Evolutionary conservation across 2,797 vertebrate genomes (phyloP), one percentile per base, ranked within the genome.

Genomic region (Parauchenoglanis punctatus): DNA sequence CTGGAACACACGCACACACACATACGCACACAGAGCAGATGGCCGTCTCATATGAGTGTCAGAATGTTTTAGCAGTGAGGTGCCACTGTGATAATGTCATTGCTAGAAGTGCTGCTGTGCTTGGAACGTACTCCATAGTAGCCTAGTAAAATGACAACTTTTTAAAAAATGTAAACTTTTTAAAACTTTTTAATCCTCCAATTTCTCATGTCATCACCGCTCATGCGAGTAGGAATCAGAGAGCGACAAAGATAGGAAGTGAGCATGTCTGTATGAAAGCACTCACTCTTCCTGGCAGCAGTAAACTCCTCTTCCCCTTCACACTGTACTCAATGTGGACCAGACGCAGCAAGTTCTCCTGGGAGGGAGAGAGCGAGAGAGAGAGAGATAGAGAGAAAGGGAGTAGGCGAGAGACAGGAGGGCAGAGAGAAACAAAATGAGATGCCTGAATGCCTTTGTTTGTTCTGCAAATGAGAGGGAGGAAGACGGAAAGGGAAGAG

Each of bases 321-420:
- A 99, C 94, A 0, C 97, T 99, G 95, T 98, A 96, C 90, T 99
- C 97, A 12, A 99, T 98, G 92, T 99, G 97, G 90, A 99, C 97
- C 94, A 99, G 94, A 88, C 98, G 97, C 94, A 99, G 96, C 91
- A 99, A 87, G 91, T 98, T 99, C 94, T 99, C 98, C 98, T 99
- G 85, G 4, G 87, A 73, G 65, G 87, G 76, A 46, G 46, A 49
- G 56, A 73, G 73, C 87, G 89, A 90, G 65, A 87, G 81, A 92
- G 88, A 63, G 56, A 15, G 40, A 25, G 49, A 84, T 81, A 44
- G 23, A 23, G 10, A 20, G 85, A 82, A 86, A 89, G 81, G 90
- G 84, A 82, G 87, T 88, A 31, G 52, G 86, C 91, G 83, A 70
- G 4, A 40, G 61, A 75, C 49, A 84, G 75, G 76, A 46, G 49